Conservation (phyloP, 1,140 invertebrate genomes). For the Choristoneura fumiferana region DNA sequence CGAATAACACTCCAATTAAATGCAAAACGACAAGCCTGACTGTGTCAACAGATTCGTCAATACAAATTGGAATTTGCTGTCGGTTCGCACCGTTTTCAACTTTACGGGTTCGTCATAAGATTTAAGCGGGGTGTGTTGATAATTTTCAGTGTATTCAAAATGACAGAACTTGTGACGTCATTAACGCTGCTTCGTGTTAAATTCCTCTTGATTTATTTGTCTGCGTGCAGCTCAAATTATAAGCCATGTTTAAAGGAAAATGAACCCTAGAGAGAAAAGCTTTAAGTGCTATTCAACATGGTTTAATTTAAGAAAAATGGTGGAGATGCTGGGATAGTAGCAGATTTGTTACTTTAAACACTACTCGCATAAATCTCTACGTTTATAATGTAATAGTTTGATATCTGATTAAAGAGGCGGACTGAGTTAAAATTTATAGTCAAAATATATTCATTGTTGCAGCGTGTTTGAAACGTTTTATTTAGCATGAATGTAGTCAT, state of each 20-base stretch:
- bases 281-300: too few species aligned
- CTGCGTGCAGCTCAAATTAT: slow-evolving; percentile 1
- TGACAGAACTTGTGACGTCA: slow-evolving; percentile 12
- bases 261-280: neutral
- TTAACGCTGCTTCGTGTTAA: slow-evolving; percentile 10
- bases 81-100: neutral
- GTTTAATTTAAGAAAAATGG: too few species aligned
- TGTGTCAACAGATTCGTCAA: neutral
- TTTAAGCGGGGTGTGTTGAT: neutral
- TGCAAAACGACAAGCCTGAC: neutral
- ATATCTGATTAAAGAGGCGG: too few species aligned
- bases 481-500: too few species aligned
- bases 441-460: too few species aligned
- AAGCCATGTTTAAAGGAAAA: neutral
- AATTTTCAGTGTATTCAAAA: neutral
- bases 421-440: too few species aligned
- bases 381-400: too few species aligned
- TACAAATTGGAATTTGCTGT: neutral
- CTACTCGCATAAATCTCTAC: too few species aligned
- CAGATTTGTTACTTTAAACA: too few species aligned
- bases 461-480: too few species aligned
- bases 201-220: slow-evolving; percentile 9
- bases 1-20: neutral
- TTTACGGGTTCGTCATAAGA: neutral
- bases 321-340: too few species aligned